A percentile compares a stretch with the other conserved stretches of the same genome.
These are phyloP conservation scores for Archips xylosteana DNA, from an alignment of 2,888 invertebrate species.

Conservation along the genomic window DNA sequence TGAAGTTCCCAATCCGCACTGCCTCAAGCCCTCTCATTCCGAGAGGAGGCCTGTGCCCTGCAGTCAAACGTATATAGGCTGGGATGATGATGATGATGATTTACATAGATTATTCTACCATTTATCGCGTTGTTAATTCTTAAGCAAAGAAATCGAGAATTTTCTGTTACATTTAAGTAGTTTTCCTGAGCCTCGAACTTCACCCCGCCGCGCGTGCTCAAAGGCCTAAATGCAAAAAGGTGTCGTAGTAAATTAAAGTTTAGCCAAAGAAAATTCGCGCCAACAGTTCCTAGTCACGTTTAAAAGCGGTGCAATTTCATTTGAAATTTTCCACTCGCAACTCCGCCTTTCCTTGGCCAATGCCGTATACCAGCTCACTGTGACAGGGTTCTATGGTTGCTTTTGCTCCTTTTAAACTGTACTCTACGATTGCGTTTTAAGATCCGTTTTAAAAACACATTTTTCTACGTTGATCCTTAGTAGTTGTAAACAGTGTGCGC, in stretches of 20 bases:
- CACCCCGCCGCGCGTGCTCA: conserved; percentile 36
- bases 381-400: not conserved
- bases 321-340: conserved; percentile 48
- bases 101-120: not conserved
- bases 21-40: no score
- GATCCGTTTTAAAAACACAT: not conserved
- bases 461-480: not conserved
- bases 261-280: conserved; percentile 46
- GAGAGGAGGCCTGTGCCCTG: no score
- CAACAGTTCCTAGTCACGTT: conserved; percentile 51
- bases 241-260: conserved; percentile 48
- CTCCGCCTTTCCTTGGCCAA: conserved; percentile 14
- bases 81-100: not conserved
- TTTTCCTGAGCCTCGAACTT: conserved; percentile 5
- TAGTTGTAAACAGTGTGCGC: not conserved
- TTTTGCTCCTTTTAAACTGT: not conserved
- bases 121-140: not conserved
- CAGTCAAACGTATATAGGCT: no score
- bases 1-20: no score
- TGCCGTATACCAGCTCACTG: not conserved
- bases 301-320: conserved; percentile 54
- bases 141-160: not conserved
- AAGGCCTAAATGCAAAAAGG: conserved; percentile 30
- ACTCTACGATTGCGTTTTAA: not conserved
- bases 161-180: conserved; percentile 19